Base-by-base conservation (phyloP, 2,888 invertebrate species). In the Sphinx pinastri region DNA sequence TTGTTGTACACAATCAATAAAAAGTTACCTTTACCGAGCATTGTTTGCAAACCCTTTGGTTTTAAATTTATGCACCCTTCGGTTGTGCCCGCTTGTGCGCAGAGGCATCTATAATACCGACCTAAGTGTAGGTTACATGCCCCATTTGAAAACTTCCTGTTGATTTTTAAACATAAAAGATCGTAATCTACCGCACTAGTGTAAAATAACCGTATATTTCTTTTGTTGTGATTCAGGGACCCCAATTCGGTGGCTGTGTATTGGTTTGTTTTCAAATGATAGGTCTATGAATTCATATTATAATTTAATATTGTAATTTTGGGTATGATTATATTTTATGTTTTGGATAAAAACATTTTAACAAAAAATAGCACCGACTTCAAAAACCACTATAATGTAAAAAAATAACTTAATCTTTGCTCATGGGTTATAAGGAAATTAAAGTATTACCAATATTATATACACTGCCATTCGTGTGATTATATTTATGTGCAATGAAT, bases 41-140 rank as follows among this genome's bases (percentile, higher is more conserved):
- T 87, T 92, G 91, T 92, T 90, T 88, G 87, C 80, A 86, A 90
- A 91, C 91, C 93, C 92, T 88, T 91, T 90, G 80, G 85, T 86
- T 77, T 76, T 81, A 92, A 94, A 93, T 89, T 92, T 93, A 93
- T 92, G 88, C 93, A 93, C 94, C 94, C 92, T 87, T 77, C 73
- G 70, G 81, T 79, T 82, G 82, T 81, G 76, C 79, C 81, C 81
- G 71, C 81, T 79, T 82, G 82, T 81, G 76, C 79, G 81, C 81
- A 86, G 90, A 63, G 19, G 63, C 63, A 49, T 63, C 92, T 88
- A 91, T 91, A 88, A 89, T 90, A 90, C 68, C 57, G 57, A 68
- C 60, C 89, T 92, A 93, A 94, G 93, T 93, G 90, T 93, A 91
- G 93, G 93, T 93, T 94, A 93, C 92, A 94, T 93, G 93, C 92